Evolutionary conservation across 2,888 invertebrate species (phyloP).

Genomic region (Neoaliturus tenellus): DNA sequence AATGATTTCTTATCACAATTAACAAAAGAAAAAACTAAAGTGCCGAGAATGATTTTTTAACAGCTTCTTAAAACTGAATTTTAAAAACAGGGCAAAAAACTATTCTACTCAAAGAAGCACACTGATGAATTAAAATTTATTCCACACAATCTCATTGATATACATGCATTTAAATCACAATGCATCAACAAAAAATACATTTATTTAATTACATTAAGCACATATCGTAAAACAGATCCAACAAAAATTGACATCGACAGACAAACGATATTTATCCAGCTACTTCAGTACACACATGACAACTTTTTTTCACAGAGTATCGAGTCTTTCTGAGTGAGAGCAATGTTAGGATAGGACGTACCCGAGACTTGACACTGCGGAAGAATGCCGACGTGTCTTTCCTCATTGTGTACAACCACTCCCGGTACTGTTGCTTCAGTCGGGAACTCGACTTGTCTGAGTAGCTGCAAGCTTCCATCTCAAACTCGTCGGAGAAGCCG

Average conservation of each 20-base stretch:
- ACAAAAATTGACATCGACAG: no score
- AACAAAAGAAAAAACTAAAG: no score
- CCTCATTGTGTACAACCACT: constrained; percentile 87
- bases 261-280: not conserved
- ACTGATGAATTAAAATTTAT: constrained; percentile 47
- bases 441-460: constrained; percentile 80
- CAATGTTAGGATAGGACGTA: constrained; percentile 71
- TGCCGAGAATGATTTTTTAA: no score
- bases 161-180: not conserved
- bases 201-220: no score
- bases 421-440: constrained; percentile 83
- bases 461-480: constrained; percentile 88
- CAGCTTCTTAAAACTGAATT: not conserved
- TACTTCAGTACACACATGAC: not conserved
- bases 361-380: constrained; percentile 93
- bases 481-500: constrained; percentile 97
- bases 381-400: constrained; percentile 90
- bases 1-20: no score
- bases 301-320: not conserved
- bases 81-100: not conserved
- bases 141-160: not conserved
- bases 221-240: no score
- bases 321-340: not conserved
- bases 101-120: constrained; percentile 36
- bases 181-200: not conserved